Evolutionary conservation across 1,140 invertebrate genomes (phyloP).

Genomic region (Brachionus calyciflorus): DNA sequence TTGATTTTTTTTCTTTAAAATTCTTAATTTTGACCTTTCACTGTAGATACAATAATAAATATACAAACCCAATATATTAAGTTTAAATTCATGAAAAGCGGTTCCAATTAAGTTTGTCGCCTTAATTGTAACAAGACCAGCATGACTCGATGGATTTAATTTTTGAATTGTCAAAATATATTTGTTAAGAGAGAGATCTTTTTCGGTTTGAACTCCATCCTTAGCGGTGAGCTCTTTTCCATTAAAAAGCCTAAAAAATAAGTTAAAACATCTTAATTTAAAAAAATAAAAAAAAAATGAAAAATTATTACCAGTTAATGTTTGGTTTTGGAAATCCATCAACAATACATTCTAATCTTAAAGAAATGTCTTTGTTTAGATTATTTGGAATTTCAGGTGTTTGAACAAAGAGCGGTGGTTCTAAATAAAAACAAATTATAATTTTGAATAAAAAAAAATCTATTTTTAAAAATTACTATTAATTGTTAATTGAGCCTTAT

Average conservation of each 20-base stretch:
- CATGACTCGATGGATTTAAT: background rate
- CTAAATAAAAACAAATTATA: background rate
- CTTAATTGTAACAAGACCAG: background rate
- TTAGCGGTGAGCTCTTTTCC: background rate
- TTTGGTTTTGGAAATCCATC: slow-evolving; percentile 82
- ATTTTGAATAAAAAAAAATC: background rate
- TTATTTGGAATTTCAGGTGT: background rate
- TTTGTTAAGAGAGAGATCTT: background rate
- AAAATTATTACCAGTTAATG: slow-evolving; percentile 74
- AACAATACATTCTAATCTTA: slow-evolving; percentile 78
- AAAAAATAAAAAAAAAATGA: background rate
- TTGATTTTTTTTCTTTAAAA: too few species aligned
- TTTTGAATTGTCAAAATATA: background rate
- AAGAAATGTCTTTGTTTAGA: background rate
- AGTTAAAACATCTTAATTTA: background rate
- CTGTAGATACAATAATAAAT: too few species aligned
- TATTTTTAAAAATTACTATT: background rate
- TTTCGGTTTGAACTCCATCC: slow-evolving; percentile 11
- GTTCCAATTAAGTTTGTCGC: background rate
- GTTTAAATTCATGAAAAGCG: background rate
- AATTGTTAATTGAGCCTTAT: background rate
- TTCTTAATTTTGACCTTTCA: too few species aligned
- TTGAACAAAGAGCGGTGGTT: background rate
- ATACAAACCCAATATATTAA: slow-evolving; percentile 25
- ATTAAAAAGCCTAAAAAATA: background rate